phyloP scores from a whole-genome alignment of 1,140 invertebrate genomes.

The Dendrolimus kikuchii region DNA sequence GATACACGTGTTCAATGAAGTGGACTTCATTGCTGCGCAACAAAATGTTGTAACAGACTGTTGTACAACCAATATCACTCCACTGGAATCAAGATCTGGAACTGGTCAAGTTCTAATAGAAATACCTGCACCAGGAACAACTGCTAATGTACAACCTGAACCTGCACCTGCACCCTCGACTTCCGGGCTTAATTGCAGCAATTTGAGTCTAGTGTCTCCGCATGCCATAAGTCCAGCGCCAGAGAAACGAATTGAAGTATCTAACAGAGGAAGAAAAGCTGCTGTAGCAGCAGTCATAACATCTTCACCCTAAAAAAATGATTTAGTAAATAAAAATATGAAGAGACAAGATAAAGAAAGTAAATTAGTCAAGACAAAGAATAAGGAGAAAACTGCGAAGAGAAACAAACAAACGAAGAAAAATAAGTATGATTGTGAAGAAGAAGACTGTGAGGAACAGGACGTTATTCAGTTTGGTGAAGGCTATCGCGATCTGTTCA shows the following conservation, averaged over 20 bases:
- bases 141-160: slow-evolving; percentile 8
- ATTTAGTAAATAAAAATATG: slow-evolving; percentile 14
- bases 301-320: slow-evolving; percentile 20
- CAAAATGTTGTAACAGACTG: slow-evolving; percentile 29
- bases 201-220: slow-evolving; percentile 20
- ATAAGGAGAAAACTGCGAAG: slow-evolving; percentile 9
- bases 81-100: slow-evolving; percentile 7
- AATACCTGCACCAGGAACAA: no score
- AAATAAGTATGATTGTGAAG: slow-evolving; percentile 3
- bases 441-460: no score
- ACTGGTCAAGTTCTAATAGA: slow-evolving; percentile 9
- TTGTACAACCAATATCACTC: slow-evolving; percentile 13
- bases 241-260: slow-evolving; percentile 18
- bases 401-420: slow-evolving; percentile 5
- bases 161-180: slow-evolving; percentile 15
- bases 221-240: slow-evolving; percentile 21
- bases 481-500: no score
- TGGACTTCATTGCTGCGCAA: slow-evolving; percentile 20
- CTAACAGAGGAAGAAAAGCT: slow-evolving; percentile 24
- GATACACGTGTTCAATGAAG: slow-evolving; percentile 20
- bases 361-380: slow-evolving; percentile 18
- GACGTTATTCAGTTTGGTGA: no score
- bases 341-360: slow-evolving; percentile 21
- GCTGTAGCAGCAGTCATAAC: slow-evolving; percentile 17
- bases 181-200: slow-evolving; percentile 20